Base-by-base conservation (phyloP, 2,888 invertebrate genomes). In the Heliconius charithonia region DNA sequence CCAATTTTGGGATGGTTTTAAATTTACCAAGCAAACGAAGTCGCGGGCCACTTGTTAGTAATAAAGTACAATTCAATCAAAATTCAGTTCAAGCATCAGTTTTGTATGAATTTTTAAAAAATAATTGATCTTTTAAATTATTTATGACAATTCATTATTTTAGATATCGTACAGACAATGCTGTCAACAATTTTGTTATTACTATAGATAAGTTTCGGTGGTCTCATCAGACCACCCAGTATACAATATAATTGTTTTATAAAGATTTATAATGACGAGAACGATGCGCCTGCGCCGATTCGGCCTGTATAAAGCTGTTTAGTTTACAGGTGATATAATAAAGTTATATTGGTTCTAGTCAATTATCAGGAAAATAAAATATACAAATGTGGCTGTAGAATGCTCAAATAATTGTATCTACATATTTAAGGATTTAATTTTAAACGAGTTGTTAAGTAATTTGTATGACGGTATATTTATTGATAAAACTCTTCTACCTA, bases 141-240 rank as follows among this genome's bases (percentile, higher is more conserved):
- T 72, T 59, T 72, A 72, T 72, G 59, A 13, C 56, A 32, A 32
- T 56, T 72, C 13, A 32, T 72, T 32, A 22, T 29, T n/a, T 29
- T 29, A 32, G 22, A 16, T 59, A 56, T 37, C 32, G 4, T 62
- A 45, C n/a, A 74, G 37, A 29, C 62, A 29, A 27, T 1, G 62
- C 73, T 63, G 73, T 74, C 62, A 74, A 63, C 41, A 63, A 74
- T 74, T 41, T 74, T 45, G 41, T 74, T 74, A 65, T 74, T 65
- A 45, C 45, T 63, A 1, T 74, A 74, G 86, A 85, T 86, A 84
- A 85, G 83, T 86, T 91, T 88, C 83, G 90, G 90, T 92, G 91
- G 90, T 90, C 91, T 83, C 81, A 77, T 83, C 83, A 83, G 91
- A 91, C 91, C 90, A 91, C 91, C 90, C 90, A 89, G 84, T 79